These are phyloP conservation scores for Staurois parvus DNA, from an alignment of 2,797 vertebrate species.

Conservation along the genomic window DNA sequence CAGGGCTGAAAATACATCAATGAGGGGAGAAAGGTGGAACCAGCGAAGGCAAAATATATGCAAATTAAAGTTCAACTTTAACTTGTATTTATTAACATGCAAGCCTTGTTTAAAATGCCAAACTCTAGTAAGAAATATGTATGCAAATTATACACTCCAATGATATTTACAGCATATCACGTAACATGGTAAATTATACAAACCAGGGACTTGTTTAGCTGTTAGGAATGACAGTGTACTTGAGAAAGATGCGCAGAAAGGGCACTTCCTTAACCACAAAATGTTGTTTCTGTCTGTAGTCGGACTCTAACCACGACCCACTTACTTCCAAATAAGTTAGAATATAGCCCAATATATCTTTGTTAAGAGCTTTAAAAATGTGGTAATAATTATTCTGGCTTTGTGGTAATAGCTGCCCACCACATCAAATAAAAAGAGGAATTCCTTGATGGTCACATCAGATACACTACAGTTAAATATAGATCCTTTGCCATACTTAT, in stretches of 20 bases:
- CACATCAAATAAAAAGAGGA: constrained; percentile 45
- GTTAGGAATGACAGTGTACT: background rate
- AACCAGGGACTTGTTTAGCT: background rate
- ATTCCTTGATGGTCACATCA: background rate
- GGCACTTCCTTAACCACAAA: constrained; percentile 37
- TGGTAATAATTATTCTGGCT: constrained; percentile 31
- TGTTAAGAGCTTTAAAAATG: constrained; percentile 8
- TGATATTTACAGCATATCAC: background rate
- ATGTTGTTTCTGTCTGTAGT: background rate
- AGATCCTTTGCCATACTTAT: background rate
- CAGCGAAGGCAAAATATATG: no score
- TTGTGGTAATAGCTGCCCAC: constrained; percentile 32
- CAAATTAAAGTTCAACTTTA: no score
- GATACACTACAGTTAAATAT: background rate
- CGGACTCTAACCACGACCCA: constrained; percentile 37
- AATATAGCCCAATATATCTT: constrained; percentile 17
- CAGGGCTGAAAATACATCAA: no score
- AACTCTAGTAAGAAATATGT: background rate
- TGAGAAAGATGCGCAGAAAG: background rate
- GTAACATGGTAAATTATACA: background rate
- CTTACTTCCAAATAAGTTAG: constrained; percentile 17
- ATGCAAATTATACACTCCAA: background rate
- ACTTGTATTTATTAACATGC: no score
- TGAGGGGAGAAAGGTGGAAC: no score
- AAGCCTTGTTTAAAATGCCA: background rate